Percentiles rank a stretch among this genome's conserved stretches.
These are phyloP conservation scores for Octopus bimaculoides DNA, from an alignment of 1,140 invertebrate species.

Conservation along the genomic window DNA sequence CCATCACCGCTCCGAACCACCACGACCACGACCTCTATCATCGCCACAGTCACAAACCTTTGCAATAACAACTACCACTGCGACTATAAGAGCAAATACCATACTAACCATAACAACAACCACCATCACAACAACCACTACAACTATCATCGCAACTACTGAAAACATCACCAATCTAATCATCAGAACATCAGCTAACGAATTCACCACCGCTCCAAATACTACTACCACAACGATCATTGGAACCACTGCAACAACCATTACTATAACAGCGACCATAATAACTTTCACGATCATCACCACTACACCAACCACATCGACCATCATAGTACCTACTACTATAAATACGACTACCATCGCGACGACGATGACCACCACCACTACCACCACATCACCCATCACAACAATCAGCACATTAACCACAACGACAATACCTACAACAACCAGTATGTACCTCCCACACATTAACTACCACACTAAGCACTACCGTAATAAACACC, in stretches of 20 bases:
- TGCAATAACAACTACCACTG: too few species aligned
- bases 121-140: too few species aligned
- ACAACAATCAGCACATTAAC: not conserved
- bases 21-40: too few species aligned
- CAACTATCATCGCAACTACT: not conserved
- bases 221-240: not conserved
- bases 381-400: not conserved
- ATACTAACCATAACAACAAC: too few species aligned
- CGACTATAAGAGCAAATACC: too few species aligned
- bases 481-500: not conserved
- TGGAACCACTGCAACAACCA: not conserved
- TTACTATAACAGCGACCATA: not conserved
- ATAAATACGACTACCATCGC: not conserved
- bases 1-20: too few species aligned
- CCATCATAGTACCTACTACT: not conserved
- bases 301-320: constrained; percentile 4
- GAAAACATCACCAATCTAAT: not conserved
- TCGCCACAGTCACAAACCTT: too few species aligned
- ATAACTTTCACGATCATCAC: constrained; percentile 1
- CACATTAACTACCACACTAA: not conserved
- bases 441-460: not conserved
- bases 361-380: not conserved
- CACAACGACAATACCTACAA: not conserved
- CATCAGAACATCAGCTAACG: not conserved
- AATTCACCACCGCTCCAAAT: not conserved